Percentiles rank a stretch among this genome's conserved stretches.
Evolutionary conservation across 1,140 invertebrate species (phyloP).

Genomic region (Bombus pyrosoma): DNA sequence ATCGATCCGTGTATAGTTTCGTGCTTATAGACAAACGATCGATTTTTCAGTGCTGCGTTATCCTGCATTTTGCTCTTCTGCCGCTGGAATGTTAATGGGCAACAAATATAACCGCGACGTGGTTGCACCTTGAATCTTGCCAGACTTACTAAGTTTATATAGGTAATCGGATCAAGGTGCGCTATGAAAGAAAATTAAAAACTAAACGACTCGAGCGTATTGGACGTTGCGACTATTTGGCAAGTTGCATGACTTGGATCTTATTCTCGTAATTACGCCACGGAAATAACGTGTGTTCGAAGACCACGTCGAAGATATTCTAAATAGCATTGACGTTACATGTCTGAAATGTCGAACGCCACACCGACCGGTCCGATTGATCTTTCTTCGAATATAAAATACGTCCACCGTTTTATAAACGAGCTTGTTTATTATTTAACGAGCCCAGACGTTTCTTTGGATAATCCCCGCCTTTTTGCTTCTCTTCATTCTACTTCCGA

Average conservation of each 20-base stretch:
- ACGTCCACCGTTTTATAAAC: neutral
- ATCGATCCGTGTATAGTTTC: neutral
- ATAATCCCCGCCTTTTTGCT: neutral
- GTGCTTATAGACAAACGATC: neutral
- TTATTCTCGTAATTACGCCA: neutral
- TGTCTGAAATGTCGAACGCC: neutral
- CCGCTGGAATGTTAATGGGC: conserved; percentile 39
- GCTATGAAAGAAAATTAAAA: conserved; percentile 18
- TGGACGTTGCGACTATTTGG: neutral
- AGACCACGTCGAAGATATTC: neutral
- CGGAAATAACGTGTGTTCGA: neutral
- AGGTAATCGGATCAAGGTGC: conserved; percentile 46
- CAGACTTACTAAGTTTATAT: conserved; percentile 29
- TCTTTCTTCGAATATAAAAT: conserved; percentile 5
- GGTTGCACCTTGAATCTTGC: conserved; percentile 37
- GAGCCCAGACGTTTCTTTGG: neutral
- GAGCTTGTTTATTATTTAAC: conserved; percentile 13
- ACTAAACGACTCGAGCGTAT: neutral
- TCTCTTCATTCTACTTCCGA: neutral
- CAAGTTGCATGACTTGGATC: neutral
- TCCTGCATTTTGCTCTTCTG: conserved; percentile 24
- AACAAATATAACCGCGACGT: conserved; percentile 34
- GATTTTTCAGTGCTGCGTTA: conserved; percentile 10
- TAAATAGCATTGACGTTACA: neutral
- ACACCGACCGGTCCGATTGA: neutral